Conservation (phyloP, 37 sponge, comb jelly and placozoan genomes). For the Beroe forskalii region DNA sequence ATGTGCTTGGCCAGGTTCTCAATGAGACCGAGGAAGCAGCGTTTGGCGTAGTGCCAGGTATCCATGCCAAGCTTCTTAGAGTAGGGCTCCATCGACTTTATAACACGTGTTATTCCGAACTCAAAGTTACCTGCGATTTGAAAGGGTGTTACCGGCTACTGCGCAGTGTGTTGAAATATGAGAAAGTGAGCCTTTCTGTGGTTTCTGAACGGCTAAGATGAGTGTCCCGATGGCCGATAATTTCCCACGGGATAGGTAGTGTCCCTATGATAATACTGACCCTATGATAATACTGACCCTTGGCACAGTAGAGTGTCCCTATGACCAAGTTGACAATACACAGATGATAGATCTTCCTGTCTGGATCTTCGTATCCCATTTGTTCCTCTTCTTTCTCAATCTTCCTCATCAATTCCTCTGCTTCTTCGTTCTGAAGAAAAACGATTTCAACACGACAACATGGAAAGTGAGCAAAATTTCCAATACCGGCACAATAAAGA, state of each 20-base stretch:
- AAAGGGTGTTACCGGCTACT: too few relatives aligned
- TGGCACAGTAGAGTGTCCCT: constrained; percentile 70
- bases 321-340: constrained; percentile 98
- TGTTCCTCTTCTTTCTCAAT: constrained; percentile 99
- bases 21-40: constrained; percentile 89
- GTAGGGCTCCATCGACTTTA: constrained; percentile 97
- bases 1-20: constrained; percentile 98
- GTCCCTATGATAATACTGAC: too few relatives aligned
- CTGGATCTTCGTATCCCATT: constrained; percentile 90
- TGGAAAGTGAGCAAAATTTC: too few relatives aligned
- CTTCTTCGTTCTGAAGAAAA: constrained; percentile 71
- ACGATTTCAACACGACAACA: too few relatives aligned
- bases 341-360: constrained; percentile 90
- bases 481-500: too few relatives aligned
- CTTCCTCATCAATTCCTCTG: constrained; percentile 97
- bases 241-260: too few relatives aligned
- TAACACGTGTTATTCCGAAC: constrained; percentile 90
- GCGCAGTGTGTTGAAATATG: neutral
- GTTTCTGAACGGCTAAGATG: neutral
- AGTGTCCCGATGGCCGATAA: neutral
- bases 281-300: too few relatives aligned
- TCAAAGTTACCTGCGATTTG: constrained; percentile 86
- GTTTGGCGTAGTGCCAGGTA: constrained; percentile 97
- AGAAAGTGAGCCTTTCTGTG: neutral
- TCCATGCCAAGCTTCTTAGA: constrained; percentile 96